A percentile compares a stretch with the other conserved stretches of the same genome.
Evolutionary conservation across 2,888 invertebrate genomes (phyloP).

Genomic region (Tetropium fuscum): DNA sequence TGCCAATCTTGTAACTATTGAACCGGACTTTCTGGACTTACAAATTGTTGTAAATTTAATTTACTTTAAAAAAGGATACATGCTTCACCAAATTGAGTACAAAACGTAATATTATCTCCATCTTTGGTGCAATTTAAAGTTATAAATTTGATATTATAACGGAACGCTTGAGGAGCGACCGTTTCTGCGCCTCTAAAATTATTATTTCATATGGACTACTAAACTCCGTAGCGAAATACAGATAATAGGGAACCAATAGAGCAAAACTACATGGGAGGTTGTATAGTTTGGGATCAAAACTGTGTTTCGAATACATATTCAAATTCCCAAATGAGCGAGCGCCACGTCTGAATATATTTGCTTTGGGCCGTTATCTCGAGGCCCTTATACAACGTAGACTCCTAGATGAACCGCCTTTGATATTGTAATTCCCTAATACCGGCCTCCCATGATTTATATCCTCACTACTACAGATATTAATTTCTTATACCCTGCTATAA

Average conservation of each 20-base stretch:
- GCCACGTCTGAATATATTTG: constrained; percentile 56
- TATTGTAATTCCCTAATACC: constrained; percentile 64
- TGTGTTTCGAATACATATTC: constrained; percentile 61
- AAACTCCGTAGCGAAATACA: constrained; percentile 42
- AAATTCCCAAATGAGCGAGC: constrained; percentile 64
- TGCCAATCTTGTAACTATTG: too few relatives aligned
- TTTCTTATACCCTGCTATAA: constrained; percentile 49
- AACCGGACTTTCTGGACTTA: too few relatives aligned
- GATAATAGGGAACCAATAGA: constrained; percentile 58
- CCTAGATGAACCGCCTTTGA: constrained; percentile 65
- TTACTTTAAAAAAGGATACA: too few relatives aligned
- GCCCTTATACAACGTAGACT: constrained; percentile 61
- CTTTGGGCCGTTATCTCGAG: constrained; percentile 60
- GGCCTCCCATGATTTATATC: constrained; percentile 64
- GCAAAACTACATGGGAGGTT: constrained; percentile 54
- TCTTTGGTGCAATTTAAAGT: too few relatives aligned
- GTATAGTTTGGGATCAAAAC: constrained; percentile 56
- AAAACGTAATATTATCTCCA: too few relatives aligned
- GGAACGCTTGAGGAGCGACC: too few relatives aligned
- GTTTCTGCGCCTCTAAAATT: too few relatives aligned
- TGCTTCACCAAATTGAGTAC: too few relatives aligned
- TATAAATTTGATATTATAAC: too few relatives aligned
- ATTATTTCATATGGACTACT: constrained; percentile 25
- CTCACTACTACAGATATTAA: constrained; percentile 54
- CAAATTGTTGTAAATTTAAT: too few relatives aligned